phyloP scores from a whole-genome alignment of 2,113 vertebrate genomes.

The Coracopsis vasa region DNA sequence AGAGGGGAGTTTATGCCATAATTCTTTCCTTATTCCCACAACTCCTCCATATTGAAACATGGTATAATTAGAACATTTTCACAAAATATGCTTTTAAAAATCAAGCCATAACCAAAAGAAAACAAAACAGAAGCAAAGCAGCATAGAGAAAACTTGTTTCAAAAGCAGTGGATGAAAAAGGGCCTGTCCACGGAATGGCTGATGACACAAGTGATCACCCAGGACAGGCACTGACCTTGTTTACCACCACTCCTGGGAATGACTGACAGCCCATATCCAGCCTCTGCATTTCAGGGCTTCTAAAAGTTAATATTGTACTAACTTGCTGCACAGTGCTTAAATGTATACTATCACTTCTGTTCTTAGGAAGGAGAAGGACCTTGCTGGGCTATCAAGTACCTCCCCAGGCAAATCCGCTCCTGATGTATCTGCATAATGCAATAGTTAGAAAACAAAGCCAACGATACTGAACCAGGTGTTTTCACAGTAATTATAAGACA shows the following conservation, averaged over 20 bases:
- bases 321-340: background rate
- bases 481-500: background rate
- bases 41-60: background rate
- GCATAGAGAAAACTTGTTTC: background rate
- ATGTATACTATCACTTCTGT: background rate
- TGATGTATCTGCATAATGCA: accelerated
- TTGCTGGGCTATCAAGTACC: background rate
- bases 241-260: background rate
- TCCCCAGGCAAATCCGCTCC: background rate
- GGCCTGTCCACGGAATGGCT: background rate
- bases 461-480: background rate
- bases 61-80: background rate
- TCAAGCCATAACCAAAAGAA: background rate
- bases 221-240: background rate
- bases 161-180: background rate
- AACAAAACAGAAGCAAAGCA: background rate
- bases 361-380: background rate
- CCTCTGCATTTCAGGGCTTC: background rate
- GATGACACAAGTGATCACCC: background rate
- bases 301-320: background rate
- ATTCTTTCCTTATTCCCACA: background rate
- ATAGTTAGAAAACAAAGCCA: background rate
- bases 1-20: background rate
- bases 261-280: background rate
- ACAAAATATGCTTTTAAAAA: background rate